Conservation (phyloP, 2,113 vertebrate genomes). For the Nipponia nippon region DNA sequence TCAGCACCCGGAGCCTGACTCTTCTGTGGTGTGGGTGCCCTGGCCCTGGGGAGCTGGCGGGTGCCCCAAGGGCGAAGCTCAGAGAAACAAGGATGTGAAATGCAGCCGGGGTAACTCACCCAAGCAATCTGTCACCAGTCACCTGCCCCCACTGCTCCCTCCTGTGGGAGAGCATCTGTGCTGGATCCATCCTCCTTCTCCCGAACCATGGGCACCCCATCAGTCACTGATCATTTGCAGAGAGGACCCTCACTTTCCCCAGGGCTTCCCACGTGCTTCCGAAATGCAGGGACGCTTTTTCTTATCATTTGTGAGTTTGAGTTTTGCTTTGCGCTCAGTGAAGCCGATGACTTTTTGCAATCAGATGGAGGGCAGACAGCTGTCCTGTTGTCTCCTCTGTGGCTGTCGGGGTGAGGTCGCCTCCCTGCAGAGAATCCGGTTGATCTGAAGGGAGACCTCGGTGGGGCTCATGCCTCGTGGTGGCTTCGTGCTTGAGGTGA, state of each 20-base stretch:
- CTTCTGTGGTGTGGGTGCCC: fast-evolving
- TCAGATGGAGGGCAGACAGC: not conserved
- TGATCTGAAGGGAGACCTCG: not conserved
- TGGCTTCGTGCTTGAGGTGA: not conserved
- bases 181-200: not conserved
- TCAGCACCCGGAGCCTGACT: not conserved
- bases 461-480: fast-evolving
- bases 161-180: fast-evolving
- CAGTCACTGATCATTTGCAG: not conserved
- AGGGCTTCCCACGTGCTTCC: not conserved
- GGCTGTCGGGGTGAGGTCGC: not conserved
- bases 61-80: not conserved
- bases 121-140: not conserved
- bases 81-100: not conserved
- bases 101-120: not conserved
- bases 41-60: not conserved
- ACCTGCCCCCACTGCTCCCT: not conserved
- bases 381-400: not conserved
- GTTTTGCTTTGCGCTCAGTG: not conserved
- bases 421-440: not conserved
- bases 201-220: not conserved
- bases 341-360: not conserved
- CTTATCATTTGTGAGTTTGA: fast-evolving
- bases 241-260: not conserved
- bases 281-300: not conserved